Conservation (phyloP, 2,888 invertebrate genomes). For the Dynastes maya region DNA sequence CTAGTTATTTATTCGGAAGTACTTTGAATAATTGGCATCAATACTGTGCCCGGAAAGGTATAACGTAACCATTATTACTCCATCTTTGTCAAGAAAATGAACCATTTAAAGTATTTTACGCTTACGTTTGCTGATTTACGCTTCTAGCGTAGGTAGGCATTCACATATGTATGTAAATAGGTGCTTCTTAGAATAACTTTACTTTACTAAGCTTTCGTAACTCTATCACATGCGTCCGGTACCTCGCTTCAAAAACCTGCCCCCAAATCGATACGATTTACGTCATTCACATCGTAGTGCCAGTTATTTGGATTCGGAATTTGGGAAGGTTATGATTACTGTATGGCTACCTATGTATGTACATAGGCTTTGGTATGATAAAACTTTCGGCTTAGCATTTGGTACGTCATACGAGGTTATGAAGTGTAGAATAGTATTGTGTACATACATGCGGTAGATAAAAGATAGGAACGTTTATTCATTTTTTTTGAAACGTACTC, state of each 20-base stretch:
- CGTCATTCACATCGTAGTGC: slow-evolving; percentile 10
- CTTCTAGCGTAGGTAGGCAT: too few species aligned
- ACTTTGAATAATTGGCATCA: background rate
- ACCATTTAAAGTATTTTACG: background rate
- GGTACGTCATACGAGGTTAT: background rate
- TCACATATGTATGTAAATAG: too few species aligned
- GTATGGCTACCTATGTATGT: background rate
- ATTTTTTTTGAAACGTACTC: background rate
- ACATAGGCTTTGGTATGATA: background rate
- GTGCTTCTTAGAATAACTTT: background rate
- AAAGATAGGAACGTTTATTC: background rate
- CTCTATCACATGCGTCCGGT: background rate
- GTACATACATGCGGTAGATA: background rate
- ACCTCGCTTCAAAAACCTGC: background rate
- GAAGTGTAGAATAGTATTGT: background rate
- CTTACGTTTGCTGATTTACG: background rate
- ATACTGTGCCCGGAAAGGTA: background rate
- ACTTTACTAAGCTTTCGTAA: background rate
- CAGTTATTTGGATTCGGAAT: background rate
- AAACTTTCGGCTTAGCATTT: background rate
- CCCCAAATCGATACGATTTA: slow-evolving; percentile 25
- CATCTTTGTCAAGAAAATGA: background rate
- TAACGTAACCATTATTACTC: background rate
- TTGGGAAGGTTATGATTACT: slow-evolving; percentile 22
- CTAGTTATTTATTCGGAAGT: background rate